Conservation (phyloP, 2,888 invertebrate species). For the Hoplodrina blanda region DNA sequence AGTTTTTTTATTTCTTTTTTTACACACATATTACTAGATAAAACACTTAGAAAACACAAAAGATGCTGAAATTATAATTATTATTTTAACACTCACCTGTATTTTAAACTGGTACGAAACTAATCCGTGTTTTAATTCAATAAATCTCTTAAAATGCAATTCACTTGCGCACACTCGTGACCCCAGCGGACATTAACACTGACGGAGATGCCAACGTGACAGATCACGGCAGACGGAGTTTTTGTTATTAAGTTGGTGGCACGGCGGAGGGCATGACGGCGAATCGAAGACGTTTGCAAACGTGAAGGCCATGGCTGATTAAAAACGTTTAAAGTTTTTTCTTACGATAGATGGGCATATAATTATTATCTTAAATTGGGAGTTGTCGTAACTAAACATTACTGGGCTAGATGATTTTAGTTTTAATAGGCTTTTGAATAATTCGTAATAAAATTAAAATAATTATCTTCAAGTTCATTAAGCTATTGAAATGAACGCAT, state of each 20-base stretch:
- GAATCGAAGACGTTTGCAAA: background rate
- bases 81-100: conserved; percentile 67
- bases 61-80: conserved; percentile 68
- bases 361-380: background rate
- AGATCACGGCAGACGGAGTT: conserved; percentile 34
- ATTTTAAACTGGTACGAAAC: conserved; percentile 57
- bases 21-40: conserved; percentile 46
- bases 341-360: background rate
- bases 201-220: conserved; percentile 80
- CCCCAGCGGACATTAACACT: conserved; percentile 87
- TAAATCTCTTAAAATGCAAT: conserved; percentile 61
- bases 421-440: accelerated
- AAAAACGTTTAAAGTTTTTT: background rate
- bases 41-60: conserved; percentile 51
- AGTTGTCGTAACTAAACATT: background rate
- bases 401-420: background rate
- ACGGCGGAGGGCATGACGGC: background rate
- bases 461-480: conserved; percentile 12
- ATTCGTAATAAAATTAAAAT: background rate
- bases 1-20: conserved; percentile 72
- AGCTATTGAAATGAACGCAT: conserved; percentile 26
- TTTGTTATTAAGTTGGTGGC: conserved; percentile 56
- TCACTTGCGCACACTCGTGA: conserved; percentile 83
- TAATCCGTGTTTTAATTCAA: conserved; percentile 63
- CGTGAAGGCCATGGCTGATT: background rate